phyloP scores from a whole-genome alignment of 2,113 vertebrate species.

The Leucoraja erinaceus region DNA sequence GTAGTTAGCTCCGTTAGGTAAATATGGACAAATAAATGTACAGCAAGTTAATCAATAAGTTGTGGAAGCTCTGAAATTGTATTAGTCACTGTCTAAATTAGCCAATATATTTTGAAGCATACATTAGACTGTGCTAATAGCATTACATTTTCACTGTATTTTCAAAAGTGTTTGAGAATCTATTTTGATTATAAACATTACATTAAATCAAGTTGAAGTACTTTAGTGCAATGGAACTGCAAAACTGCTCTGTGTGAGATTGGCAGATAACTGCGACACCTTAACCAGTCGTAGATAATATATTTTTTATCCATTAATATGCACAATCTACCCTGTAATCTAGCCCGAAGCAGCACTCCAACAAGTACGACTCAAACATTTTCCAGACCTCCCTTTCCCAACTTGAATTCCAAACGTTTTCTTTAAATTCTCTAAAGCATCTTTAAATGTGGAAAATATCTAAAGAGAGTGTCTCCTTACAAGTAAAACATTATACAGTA shows the following conservation, averaged over 20 bases:
- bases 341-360: background rate
- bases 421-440: background rate
- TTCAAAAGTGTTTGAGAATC: background rate
- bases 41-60: background rate
- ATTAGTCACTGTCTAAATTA: background rate
- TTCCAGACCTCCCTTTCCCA: background rate
- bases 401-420: background rate
- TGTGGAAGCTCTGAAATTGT: background rate
- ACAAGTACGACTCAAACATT: background rate
- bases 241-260: background rate
- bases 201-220: background rate
- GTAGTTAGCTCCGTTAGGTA: background rate
- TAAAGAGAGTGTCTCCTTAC: background rate
- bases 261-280: background rate
- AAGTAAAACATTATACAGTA: background rate
- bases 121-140: background rate
- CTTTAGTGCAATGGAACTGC: background rate
- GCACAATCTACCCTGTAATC: background rate
- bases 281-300: background rate
- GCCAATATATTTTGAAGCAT: background rate
- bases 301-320: conserved; percentile 18
- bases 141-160: background rate
- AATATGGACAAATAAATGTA: background rate
- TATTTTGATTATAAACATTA: background rate
- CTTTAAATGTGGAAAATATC: background rate